Base-by-base conservation (phyloP, 2,113 vertebrate genomes). In the Hipposideros armiger region DNA sequence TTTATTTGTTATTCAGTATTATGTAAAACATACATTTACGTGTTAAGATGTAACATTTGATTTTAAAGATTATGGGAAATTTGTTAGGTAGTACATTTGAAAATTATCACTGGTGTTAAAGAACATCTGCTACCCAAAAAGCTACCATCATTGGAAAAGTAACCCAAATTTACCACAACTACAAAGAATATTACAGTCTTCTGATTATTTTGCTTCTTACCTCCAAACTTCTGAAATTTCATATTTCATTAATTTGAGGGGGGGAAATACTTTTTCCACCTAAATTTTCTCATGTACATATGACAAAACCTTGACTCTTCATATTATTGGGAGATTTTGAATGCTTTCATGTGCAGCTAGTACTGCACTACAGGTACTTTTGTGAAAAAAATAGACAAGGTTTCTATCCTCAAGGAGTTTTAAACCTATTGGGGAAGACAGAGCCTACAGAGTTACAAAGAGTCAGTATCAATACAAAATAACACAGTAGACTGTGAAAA, bases 151-250 rank as follows among this genome's bases (percentile, higher is more conserved):
- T 84, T 78, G 26, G 45, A 42, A 86, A 93, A 90, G 87, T 72
- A 81, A 28, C 19, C 87, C 76, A 90, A 67, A 85, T 84, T 93
- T 95, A 62, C 7, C 76, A 16, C 28, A 86, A 45, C 36, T 87
- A 30, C 56, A 95, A 96, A 95, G 69, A 52, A 58, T 52, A 50
- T 74, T n/a, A 50, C 4, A 67, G 62, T 87, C 13, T 90, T 78
- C 93, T 90, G 6, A 72, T 91, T 87, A 47, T 96, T 88, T 87
- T 72, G 6, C 30, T 50, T 70, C 30, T 94, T 93, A 93, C 36
- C 19, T 73, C 22, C 40, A 96, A 66, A 54, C 30, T 85, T 93
- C 50, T 94, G 13, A 91, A 94, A 56, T 97, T 90, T 86, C 52
- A 4, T 84, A n/a, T 87, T 90, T 94, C 30, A 60, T 83, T 77